Conservation (phyloP, 92 coral and sea anemone genomes). For the Porites lobata region DNA sequence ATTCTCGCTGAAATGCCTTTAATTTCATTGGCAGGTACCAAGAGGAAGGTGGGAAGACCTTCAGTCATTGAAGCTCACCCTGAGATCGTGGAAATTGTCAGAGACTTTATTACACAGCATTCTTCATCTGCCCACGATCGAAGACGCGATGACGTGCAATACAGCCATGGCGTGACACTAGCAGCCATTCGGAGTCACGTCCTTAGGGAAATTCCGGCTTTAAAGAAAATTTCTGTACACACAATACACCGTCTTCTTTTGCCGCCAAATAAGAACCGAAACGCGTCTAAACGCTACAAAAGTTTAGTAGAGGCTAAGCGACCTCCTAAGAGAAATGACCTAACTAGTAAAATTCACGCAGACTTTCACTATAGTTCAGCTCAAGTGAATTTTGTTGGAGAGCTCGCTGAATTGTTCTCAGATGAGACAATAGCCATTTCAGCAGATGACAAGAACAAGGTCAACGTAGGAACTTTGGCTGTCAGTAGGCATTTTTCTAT, state of each 20-base stretch:
- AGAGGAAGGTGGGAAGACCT: too few relatives aligned
- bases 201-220: slow-evolving; percentile 8
- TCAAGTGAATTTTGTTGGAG: slow-evolving; percentile 34
- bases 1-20: too few relatives aligned
- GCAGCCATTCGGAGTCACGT: slow-evolving; percentile 18
- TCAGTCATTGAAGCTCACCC: too few relatives aligned
- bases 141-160: slow-evolving; percentile 27
- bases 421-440: background rate
- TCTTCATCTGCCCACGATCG: slow-evolving; percentile 24
- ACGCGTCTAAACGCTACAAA: slow-evolving; percentile 29
- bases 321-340: slow-evolving; percentile 34
- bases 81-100: background rate
- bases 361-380: slow-evolving; percentile 42
- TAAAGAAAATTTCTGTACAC: slow-evolving; percentile 6
- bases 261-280: slow-evolving; percentile 16
- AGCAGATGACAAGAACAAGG: slow-evolving; percentile 45
- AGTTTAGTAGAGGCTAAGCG: slow-evolving; percentile 39
- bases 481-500: slow-evolving; percentile 37
- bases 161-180: slow-evolving; percentile 20
- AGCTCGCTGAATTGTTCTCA: slow-evolving; percentile 14
- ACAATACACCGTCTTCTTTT: slow-evolving; percentile 5
- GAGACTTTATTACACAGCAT: slow-evolving; percentile 13
- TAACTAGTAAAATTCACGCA: background rate
- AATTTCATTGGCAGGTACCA: too few relatives aligned
- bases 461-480: slow-evolving; percentile 46